Percentiles rank a stretch among this genome's conserved stretches.
phyloP scores from a whole-genome alignment of 2,113 vertebrate species.

The Strix uralensis region DNA sequence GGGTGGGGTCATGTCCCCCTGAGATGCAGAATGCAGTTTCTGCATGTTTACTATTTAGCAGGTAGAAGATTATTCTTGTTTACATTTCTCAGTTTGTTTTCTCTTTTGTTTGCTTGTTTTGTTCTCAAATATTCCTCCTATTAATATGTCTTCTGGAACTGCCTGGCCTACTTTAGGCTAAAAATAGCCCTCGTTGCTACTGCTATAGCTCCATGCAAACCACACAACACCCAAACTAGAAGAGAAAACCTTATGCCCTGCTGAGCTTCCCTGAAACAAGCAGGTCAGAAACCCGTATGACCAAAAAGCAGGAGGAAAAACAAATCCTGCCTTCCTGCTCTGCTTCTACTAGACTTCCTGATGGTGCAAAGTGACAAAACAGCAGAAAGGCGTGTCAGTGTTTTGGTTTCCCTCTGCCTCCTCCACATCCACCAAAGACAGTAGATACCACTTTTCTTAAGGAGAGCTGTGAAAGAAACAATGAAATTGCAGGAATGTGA shows the following conservation, averaged over 20 bases:
- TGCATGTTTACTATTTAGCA: not conserved
- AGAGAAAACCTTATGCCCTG: constrained; percentile 5
- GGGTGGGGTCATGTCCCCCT: not conserved
- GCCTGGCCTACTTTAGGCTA: constrained; percentile 59
- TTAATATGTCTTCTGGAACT: constrained; percentile 52
- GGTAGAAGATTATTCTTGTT: not conserved
- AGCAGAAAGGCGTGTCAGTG: not conserved
- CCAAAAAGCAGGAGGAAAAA: not conserved
- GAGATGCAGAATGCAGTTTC: not conserved
- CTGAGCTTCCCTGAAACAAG: not conserved
- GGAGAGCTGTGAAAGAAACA: not conserved
- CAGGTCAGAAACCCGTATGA: not conserved
- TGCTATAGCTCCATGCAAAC: not conserved
- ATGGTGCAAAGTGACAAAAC: not conserved
- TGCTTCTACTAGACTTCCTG: not conserved
- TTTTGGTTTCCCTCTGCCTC: not conserved
- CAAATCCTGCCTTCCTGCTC: not conserved
- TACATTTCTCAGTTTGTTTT: not conserved
- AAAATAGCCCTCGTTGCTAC: constrained; percentile 57
- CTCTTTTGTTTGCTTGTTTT: constrained; percentile 19
- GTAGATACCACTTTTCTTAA: not conserved
- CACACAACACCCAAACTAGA: not conserved
- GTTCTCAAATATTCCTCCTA: constrained; percentile 34
- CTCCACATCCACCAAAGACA: not conserved
- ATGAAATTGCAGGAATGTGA: not conserved